phyloP scores from a whole-genome alignment of 2,797 vertebrate genomes.

The Microctenopoma stevenorrisi region DNA sequence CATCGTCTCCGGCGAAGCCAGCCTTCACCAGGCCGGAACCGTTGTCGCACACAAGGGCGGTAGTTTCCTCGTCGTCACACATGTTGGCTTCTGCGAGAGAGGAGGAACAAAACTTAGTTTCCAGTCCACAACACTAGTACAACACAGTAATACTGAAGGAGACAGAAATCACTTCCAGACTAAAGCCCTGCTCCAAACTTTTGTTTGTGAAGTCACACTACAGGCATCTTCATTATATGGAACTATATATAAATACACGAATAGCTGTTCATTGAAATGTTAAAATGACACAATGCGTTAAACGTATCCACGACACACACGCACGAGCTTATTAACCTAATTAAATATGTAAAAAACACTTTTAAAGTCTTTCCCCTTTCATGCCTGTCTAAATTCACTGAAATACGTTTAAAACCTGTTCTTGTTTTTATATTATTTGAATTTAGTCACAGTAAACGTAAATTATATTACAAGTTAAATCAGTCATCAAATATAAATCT shows the following conservation, averaged over 20 bases:
- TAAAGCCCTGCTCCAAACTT: not conserved
- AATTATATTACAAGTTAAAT: not conserved
- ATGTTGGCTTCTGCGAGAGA: slow-evolving; percentile 86
- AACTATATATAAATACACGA: not conserved
- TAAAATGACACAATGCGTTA: slow-evolving; percentile 3
- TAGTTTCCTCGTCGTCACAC: slow-evolving; percentile 98
- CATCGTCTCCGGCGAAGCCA: slow-evolving; percentile 97
- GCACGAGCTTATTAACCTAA: slow-evolving; percentile 3
- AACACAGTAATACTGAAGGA: not conserved
- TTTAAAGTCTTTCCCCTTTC: not conserved
- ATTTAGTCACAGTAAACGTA: not conserved
- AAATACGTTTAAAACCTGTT: not conserved
- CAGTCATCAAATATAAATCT: not conserved
- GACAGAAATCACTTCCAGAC: not conserved
- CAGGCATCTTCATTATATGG: not conserved
- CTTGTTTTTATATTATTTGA: not conserved
- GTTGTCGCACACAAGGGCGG: slow-evolving; percentile 97
- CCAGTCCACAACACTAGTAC: not conserved
- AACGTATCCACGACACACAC: slow-evolving; percentile 30
- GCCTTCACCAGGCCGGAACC: slow-evolving; percentile 99
- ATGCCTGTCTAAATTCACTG: not conserved
- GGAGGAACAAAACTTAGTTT: slow-evolving; percentile 17
- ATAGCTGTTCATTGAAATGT: slow-evolving; percentile 3
- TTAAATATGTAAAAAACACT: slow-evolving; percentile 1
- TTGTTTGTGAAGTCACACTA: not conserved